A percentile compares a stretch with the other conserved stretches of the same genome.
Evolutionary conservation across 2,888 invertebrate genomes (phyloP).

Genomic region (Parnassius apollo): DNA sequence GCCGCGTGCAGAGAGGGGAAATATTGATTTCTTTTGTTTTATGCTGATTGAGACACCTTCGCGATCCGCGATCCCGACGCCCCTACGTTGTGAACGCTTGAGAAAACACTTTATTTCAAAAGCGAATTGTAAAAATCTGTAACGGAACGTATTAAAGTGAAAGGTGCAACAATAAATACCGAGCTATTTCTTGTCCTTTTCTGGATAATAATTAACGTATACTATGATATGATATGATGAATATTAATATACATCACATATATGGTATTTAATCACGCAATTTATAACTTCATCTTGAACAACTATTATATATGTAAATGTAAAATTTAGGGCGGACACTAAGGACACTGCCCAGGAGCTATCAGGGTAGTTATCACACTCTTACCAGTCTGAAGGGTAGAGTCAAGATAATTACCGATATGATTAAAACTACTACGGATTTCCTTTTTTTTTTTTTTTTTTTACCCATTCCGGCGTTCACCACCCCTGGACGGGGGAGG

Average conservation of each 20-base stretch:
- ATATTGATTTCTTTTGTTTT: constrained; percentile 82
- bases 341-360: too few relatives aligned
- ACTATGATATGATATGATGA: too few relatives aligned
- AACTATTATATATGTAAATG: not conserved
- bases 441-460: too few relatives aligned
- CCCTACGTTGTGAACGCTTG: constrained; percentile 61
- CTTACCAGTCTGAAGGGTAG: not conserved
- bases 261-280: not conserved
- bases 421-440: too few relatives aligned
- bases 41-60: constrained; percentile 82
- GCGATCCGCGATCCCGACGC: constrained; percentile 57
- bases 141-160: constrained; percentile 33
- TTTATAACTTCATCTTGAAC: not conserved
- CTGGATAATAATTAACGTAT: too few relatives aligned
- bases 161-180: constrained; percentile 30
- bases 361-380: too few relatives aligned
- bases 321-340: not conserved
- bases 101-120: constrained; percentile 72
- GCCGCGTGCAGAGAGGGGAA: constrained; percentile 61
- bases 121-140: constrained; percentile 52
- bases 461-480: too few relatives aligned
- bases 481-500: too few relatives aligned
- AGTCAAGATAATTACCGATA: not conserved
- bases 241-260: too few relatives aligned
- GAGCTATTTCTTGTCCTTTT: not conserved